phyloP scores from a whole-genome alignment of 2,797 vertebrate genomes.

The Paramormyrops hopkinsi region DNA sequence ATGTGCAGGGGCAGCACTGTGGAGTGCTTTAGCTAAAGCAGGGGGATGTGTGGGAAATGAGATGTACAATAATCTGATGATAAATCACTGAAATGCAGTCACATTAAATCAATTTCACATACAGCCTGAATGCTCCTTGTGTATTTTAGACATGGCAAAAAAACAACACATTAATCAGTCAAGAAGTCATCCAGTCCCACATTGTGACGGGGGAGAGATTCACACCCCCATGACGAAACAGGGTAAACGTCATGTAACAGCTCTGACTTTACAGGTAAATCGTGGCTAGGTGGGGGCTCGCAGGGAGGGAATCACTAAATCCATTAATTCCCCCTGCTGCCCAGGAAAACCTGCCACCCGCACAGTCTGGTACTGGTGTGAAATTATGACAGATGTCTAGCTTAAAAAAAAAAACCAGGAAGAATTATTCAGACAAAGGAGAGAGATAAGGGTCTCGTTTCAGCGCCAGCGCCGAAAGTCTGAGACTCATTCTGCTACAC shows the following conservation, averaged over 20 bases:
- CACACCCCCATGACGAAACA: neutral
- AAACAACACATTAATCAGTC: neutral
- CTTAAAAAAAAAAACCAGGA: neutral
- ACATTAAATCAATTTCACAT: neutral
- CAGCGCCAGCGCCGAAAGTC: neutral
- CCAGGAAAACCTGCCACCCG: neutral
- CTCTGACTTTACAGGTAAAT: neutral
- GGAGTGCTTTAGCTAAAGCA: neutral
- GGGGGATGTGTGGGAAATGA: neutral
- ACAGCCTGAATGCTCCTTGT: neutral
- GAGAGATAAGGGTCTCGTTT: neutral
- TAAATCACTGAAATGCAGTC: neutral
- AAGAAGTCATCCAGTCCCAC: neutral
- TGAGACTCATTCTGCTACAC: neutral
- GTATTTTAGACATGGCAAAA: neutral
- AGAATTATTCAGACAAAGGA: neutral
- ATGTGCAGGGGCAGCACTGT: neutral
- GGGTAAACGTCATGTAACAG: neutral
- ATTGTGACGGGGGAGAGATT: neutral
- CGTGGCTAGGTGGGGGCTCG: too few species aligned
- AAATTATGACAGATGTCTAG: neutral
- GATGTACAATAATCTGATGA: neutral
- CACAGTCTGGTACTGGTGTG: neutral
- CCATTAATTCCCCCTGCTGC: neutral
- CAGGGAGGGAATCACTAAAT: neutral